These are phyloP conservation scores for Apodemia hepburni DNA, from an alignment of 2,888 invertebrate species.

Conservation along the genomic window DNA sequence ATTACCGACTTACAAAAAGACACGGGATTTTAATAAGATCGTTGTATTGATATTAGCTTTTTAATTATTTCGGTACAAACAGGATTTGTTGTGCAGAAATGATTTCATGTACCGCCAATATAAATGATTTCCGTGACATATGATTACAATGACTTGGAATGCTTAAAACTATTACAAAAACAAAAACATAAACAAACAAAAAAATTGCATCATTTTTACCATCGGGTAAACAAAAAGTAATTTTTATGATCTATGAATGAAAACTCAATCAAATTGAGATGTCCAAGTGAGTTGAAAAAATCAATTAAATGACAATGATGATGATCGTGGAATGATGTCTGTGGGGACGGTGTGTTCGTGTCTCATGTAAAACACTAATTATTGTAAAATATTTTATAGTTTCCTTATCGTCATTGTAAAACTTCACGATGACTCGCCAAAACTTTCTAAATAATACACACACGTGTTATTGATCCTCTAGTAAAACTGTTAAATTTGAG, in stretches of 20 bases:
- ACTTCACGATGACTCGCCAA: slow-evolving; percentile 4
- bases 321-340: slow-evolving; percentile 27
- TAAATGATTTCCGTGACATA: slow-evolving; percentile 39
- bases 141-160: slow-evolving; percentile 53
- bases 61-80: slow-evolving; percentile 12
- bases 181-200: slow-evolving; percentile 61
- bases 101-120: slow-evolving; percentile 14
- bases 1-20: no score
- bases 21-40: no score
- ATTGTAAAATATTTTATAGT: neutral
- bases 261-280: slow-evolving; percentile 16
- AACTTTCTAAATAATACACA: neutral
- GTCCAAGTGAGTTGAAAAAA: slow-evolving; percentile 2
- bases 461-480: neutral
- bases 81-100: neutral
- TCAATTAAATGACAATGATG: slow-evolving; percentile 38
- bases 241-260: slow-evolving; percentile 34
- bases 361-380: slow-evolving; percentile 10
- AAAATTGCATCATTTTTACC: slow-evolving; percentile 48
- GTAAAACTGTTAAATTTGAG: neutral
- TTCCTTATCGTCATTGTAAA: neutral
- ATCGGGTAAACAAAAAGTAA: slow-evolving; percentile 52
- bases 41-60: neutral
- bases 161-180: slow-evolving; percentile 64
- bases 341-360: slow-evolving; percentile 6